These are phyloP conservation scores for Stigmatopora nigra DNA, from an alignment of 2,113 vertebrate species.

Conservation along the genomic window DNA sequence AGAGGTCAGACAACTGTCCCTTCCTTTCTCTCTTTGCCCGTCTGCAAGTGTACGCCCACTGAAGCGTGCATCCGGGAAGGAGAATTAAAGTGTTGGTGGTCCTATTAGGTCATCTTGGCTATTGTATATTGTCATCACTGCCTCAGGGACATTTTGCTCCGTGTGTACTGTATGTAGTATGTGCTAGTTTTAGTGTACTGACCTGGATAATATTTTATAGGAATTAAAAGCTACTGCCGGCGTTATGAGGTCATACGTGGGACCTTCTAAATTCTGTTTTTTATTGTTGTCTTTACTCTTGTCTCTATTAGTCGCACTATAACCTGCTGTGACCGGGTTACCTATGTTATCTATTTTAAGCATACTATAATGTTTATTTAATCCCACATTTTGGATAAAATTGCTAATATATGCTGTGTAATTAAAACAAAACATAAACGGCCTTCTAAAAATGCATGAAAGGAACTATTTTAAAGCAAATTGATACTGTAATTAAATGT, in stretches of 20 bases:
- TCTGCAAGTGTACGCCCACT: slow-evolving; percentile 27
- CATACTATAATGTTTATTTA: background rate
- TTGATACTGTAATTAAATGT: too few relatives aligned
- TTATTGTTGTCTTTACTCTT: background rate
- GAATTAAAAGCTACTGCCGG: slow-evolving; percentile 45
- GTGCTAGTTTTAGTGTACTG: slow-evolving; percentile 44
- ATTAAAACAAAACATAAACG: too few relatives aligned
- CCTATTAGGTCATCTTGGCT: slow-evolving; percentile 57
- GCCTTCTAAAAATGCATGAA: too few relatives aligned
- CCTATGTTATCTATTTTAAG: background rate
- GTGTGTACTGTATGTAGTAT: slow-evolving; percentile 15
- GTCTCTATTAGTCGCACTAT: background rate
- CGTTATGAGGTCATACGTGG: slow-evolving; percentile 42
- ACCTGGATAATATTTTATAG: slow-evolving; percentile 56
- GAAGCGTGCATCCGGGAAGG: slow-evolving; percentile 26
- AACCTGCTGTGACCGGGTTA: background rate
- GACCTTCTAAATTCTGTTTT: slow-evolving; percentile 25
- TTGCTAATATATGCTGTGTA: too few relatives aligned
- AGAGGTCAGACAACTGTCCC: slow-evolving; percentile 39
- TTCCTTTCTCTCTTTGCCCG: slow-evolving; percentile 18
- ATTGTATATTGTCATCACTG: slow-evolving; percentile 55
- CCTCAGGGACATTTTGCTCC: slow-evolving; percentile 34
- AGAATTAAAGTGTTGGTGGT: slow-evolving; percentile 53
- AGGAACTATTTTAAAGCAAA: too few relatives aligned
- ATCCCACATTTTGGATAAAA: too few relatives aligned